A percentile compares a stretch with the other conserved stretches of the same genome.
Evolutionary conservation across 1,140 invertebrate species (phyloP).

Genomic region (Yoshiicerus persimilis): DNA sequence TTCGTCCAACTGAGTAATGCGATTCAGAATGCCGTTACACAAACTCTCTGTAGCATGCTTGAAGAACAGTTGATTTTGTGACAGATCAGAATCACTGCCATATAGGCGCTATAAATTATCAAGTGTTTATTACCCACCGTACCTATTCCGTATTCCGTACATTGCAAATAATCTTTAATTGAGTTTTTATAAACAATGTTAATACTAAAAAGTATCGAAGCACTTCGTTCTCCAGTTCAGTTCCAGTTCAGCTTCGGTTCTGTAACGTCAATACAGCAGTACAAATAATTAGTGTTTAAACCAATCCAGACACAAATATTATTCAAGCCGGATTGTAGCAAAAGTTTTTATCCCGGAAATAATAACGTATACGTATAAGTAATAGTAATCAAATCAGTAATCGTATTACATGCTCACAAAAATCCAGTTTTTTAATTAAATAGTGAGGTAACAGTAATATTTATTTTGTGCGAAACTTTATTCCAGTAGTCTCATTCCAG

Average conservation of each 20-base stretch:
- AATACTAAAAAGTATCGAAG: neutral
- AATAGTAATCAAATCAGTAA: no score
- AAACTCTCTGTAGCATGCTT: no score
- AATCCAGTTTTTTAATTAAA: neutral
- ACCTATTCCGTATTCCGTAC: no score
- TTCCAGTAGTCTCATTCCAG: neutral
- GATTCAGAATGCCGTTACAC: neutral
- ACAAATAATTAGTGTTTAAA: neutral
- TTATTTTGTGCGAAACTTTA: neutral
- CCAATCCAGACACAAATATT: neutral
- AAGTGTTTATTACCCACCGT: neutral
- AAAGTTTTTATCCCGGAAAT: neutral
- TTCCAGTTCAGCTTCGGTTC: neutral
- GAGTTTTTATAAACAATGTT: neutral
- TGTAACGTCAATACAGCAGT: neutral
- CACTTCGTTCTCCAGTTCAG: neutral
- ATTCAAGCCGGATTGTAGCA: neutral
- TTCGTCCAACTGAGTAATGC: neutral
- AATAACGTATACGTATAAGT: neutral
- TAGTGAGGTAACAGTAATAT: neutral
- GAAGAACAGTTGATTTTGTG: neutral
- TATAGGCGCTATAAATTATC: neutral
- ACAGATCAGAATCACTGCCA: neutral
- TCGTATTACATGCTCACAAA: neutral
- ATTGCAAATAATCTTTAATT: neutral